Base-by-base conservation (phyloP, 2,888 invertebrate species). In the Neoaliturus tenellus region DNA sequence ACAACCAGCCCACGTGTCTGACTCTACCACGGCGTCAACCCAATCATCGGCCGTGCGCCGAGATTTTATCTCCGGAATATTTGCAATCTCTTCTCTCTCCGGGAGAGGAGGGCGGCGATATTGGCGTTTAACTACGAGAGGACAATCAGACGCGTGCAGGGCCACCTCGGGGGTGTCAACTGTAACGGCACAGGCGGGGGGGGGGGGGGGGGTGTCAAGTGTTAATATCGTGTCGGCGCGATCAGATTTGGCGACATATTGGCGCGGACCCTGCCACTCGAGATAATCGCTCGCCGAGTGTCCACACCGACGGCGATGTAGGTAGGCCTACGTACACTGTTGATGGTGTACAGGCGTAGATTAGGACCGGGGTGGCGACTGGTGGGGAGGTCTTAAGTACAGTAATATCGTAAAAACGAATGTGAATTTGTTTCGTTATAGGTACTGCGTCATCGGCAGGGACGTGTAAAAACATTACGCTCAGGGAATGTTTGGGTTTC, bases 211-310 rank as follows among this genome's bases (percentile, higher is more conserved):
- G 14, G 20, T 20, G 20, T 39, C 39, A 10, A 71, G n/a, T 71
- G 71, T 71, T 71, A 71, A 71, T 71, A 71, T 71, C 35, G 71
- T n/a, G n/a, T 71, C 71, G 20, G 23, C n/a, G n/a, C 35, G 71
- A 71, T 71, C n/a, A 41, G 71, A 71, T 71, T 71, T 71, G 67
- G 73, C 41, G 73, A 75, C 73, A 75, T 75, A 75, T 75, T 75
- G 73, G 28, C 44, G 28, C 28, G 44, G 41, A 20, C 73, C 73
- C 44, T 12, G 3, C 5, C 69, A 69, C 69, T 69, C 20, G 69
- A 39, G 69, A n/a, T 69, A 69, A 69, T 69, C 69, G 69, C 69
- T n/a, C 51, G 20, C 51, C 1, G 20, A 23, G 51, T 10, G 51
- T 20, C 20, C 51, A 51, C 20, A 3, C 20, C 17, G 39, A 8